Evolutionary conservation across 2,888 invertebrate species (phyloP), one percentile per base, ranked within the genome.

Genomic region (Epinotia brunnichana): DNA sequence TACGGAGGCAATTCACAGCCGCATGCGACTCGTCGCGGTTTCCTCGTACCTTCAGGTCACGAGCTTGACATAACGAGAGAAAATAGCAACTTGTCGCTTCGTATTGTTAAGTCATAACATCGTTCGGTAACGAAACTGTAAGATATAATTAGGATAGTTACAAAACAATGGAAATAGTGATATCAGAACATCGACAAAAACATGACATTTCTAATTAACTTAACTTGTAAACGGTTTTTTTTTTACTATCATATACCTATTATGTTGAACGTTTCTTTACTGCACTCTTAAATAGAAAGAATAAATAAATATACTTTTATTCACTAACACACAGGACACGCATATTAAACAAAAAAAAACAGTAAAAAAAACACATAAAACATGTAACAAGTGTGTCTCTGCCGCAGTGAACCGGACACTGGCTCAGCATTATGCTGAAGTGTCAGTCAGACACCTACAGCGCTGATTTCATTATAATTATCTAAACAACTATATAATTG

Each of bases 11-110:
- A 39, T 59, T 71, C 60, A 24, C 29, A 63, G 24, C 1, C 15
- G 41, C 19, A 29, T 57, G 44, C 41, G 48, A 62, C 44, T 17
- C 11, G n/a, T 13, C 17, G 15, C 11, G 48, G n/a, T 41, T 71
- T 66, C 71, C 60, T 19, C 51, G 53, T 24, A 41, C 13, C 39
- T 39, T 54, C 64, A 2, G 59, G 24, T 41, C 66, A 29, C 53
- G 19, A 39, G 21, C 13, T 44, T 44, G n/a, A 48, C 44, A 48
- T 48, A 54, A 53, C n/a, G 7, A 39, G 39, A 13, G 53, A 64
- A 64, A 54, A 48, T 24, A 3, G 17, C 15, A 5, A 48, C 44
- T 48, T 53, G 35, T 54, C 19, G 19, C 35, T 54, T 54, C 24
- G 39, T 54, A 35, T 35, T 51, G 53, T 53, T 64, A 63, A 35